These are phyloP conservation scores for Athrips mouffetella DNA, from an alignment of 2,888 invertebrate species.

Conservation along the genomic window DNA sequence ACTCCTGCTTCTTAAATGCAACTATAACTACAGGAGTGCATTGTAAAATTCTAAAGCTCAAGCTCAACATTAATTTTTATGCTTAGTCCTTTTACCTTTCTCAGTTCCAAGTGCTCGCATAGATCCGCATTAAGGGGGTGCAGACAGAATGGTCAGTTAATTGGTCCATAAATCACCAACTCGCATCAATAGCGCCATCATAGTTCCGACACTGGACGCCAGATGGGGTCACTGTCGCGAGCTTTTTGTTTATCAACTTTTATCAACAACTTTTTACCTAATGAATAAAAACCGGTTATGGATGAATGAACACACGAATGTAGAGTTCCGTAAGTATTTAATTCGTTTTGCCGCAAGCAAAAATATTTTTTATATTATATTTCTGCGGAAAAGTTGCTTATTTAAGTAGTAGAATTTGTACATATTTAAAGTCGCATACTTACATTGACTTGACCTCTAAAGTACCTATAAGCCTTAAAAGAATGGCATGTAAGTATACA, in stretches of 20 bases:
- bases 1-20: no score
- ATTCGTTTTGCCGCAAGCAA: no score
- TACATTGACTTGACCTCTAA: no score
- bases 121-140: slow-evolving; percentile 17
- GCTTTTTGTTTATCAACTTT: slow-evolving; percentile 42
- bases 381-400: no score
- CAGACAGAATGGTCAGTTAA: slow-evolving; percentile 69
- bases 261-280: slow-evolving; percentile 30
- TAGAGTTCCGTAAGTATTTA: background rate
- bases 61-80: background rate
- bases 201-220: slow-evolving; percentile 35
- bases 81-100: background rate
- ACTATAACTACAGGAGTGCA: no score
- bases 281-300: slow-evolving; percentile 34
- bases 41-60: background rate
- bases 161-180: slow-evolving; percentile 70
- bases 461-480: no score
- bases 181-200: slow-evolving; percentile 39
- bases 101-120: background rate
- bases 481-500: no score
- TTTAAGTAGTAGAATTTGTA: no score
- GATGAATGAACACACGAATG: background rate
- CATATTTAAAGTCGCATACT: no score
- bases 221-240: slow-evolving; percentile 58
- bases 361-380: no score